Conservation (phyloP, 92 coral and sea anemone species). For the Porites rus region DNA sequence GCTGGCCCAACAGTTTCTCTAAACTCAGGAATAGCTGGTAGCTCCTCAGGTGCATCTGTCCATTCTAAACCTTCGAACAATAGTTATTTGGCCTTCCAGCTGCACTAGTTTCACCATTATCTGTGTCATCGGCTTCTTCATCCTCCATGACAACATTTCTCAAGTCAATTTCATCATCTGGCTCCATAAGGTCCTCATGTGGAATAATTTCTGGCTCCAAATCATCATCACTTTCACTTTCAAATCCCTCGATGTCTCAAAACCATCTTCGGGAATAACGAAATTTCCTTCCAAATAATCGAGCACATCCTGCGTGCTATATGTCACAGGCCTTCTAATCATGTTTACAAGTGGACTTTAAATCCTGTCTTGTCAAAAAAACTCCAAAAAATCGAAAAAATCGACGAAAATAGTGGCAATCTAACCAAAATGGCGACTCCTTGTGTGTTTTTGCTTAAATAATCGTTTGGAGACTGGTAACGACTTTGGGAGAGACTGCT, state of each 20-base stretch:
- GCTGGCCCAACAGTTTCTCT: background rate
- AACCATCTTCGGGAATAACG: slow-evolving; percentile 10
- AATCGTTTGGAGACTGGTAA: slow-evolving; percentile 11
- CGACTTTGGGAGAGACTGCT: slow-evolving; percentile 3
- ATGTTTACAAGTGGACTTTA: background rate
- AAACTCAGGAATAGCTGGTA: slow-evolving; percentile 6
- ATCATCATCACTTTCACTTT: slow-evolving; percentile 1
- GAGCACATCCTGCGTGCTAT: background rate
- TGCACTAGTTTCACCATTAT: slow-evolving; percentile 6
- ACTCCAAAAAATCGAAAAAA: background rate
- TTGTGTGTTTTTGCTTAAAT: background rate
- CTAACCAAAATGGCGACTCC: slow-evolving; percentile 14
- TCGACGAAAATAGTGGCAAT: too few relatives aligned
- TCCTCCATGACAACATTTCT: slow-evolving; percentile 25
- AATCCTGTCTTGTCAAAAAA: background rate
- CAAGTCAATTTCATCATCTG: slow-evolving; percentile 14
- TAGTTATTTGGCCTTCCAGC: slow-evolving; percentile 15
- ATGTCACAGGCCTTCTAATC: background rate
- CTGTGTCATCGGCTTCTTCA: slow-evolving; percentile 24
- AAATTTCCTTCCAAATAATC: slow-evolving; percentile 1
- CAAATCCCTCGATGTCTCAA: background rate
- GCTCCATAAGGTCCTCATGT: background rate
- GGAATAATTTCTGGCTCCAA: background rate
- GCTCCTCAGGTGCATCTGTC: background rate
- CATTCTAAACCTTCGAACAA: slow-evolving; percentile 9